Percentiles rank a stretch among this genome's conserved stretches.
phyloP scores from a whole-genome alignment of 2,797 vertebrate genomes.

The Thaleichthys pacificus region DNA sequence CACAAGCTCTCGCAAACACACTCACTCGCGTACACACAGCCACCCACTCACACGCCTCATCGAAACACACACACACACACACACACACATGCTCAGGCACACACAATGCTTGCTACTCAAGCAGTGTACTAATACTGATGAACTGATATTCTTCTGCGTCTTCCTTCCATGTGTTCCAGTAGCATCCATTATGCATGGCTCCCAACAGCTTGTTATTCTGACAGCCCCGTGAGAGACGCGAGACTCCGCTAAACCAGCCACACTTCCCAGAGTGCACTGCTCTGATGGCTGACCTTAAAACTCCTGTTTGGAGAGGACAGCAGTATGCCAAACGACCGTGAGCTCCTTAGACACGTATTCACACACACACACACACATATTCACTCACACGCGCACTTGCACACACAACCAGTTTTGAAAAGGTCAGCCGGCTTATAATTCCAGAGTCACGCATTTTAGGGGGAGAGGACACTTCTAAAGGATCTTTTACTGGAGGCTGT shows the following conservation, averaged over 20 bases:
- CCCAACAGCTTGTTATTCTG: background rate
- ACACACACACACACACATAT: background rate
- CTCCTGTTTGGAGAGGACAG: slow-evolving; percentile 48
- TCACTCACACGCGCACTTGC: background rate
- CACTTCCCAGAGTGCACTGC: slow-evolving; percentile 30
- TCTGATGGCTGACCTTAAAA: slow-evolving; percentile 50
- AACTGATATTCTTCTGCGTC: background rate
- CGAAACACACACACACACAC: background rate
- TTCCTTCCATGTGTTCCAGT: background rate
- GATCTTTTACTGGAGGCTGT: background rate
- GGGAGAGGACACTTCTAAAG: background rate
- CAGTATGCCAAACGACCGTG: slow-evolving; percentile 37
- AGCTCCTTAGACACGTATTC: slow-evolving; percentile 3
- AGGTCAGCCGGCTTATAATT: slow-evolving; percentile 46
- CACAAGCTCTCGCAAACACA: too few species aligned
- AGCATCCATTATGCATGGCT: background rate
- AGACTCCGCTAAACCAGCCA: background rate
- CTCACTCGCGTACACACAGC: too few species aligned
- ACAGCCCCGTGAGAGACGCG: background rate
- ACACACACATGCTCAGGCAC: background rate
- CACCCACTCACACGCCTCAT: too few species aligned
- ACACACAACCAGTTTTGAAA: slow-evolving; percentile 36
- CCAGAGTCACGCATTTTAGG: slow-evolving; percentile 20
- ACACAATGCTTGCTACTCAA: background rate
- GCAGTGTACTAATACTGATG: slow-evolving; percentile 11